These are phyloP conservation scores for Melolontha melolontha DNA, from an alignment of 2,888 invertebrate genomes.

Conservation along the genomic window DNA sequence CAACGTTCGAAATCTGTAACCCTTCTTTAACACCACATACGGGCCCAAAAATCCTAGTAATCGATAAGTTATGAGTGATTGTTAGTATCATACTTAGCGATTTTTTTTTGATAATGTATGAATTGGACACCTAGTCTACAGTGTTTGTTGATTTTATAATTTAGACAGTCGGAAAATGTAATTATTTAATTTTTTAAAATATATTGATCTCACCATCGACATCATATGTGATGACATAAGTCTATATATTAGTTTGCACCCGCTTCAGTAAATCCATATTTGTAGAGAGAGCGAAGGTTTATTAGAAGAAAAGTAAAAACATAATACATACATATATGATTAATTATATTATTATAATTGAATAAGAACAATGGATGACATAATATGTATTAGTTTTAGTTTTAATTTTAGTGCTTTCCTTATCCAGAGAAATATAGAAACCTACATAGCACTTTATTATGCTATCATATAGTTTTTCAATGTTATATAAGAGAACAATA, in stretches of 20 bases:
- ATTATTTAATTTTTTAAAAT: neutral
- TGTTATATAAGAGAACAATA: slow-evolving; percentile 62
- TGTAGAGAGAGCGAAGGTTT: slow-evolving; percentile 8
- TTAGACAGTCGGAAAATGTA: neutral
- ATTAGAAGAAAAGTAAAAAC: slow-evolving; percentile 1
- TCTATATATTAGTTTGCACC: slow-evolving; percentile 29
- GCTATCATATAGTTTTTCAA: slow-evolving; percentile 59
- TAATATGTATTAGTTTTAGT: slow-evolving; percentile 43
- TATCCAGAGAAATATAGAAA: slow-evolving; percentile 20
- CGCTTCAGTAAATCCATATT: slow-evolving; percentile 19
- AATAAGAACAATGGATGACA: slow-evolving; percentile 39
- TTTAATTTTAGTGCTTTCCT: slow-evolving; percentile 45
- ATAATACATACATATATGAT: slow-evolving; percentile 14
- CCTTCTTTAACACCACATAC: slow-evolving; percentile 52
- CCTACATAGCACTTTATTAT: slow-evolving; percentile 51
- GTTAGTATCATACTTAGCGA: neutral
- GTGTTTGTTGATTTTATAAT: slow-evolving; percentile 7
- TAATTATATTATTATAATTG: slow-evolving; percentile 19
- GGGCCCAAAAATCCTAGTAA: slow-evolving; percentile 53
- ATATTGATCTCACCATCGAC: slow-evolving; percentile 11
- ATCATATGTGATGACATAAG: slow-evolving; percentile 8
- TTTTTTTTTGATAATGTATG: neutral
- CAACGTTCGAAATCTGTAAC: slow-evolving; percentile 43
- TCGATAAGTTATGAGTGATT: slow-evolving; percentile 32
- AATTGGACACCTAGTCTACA: slow-evolving; percentile 12